Percentiles rank a stretch among this genome's conserved stretches.
These are phyloP conservation scores for Drosophila rellima DNA, from an alignment of 2,888 invertebrate genomes.

Conservation along the genomic window DNA sequence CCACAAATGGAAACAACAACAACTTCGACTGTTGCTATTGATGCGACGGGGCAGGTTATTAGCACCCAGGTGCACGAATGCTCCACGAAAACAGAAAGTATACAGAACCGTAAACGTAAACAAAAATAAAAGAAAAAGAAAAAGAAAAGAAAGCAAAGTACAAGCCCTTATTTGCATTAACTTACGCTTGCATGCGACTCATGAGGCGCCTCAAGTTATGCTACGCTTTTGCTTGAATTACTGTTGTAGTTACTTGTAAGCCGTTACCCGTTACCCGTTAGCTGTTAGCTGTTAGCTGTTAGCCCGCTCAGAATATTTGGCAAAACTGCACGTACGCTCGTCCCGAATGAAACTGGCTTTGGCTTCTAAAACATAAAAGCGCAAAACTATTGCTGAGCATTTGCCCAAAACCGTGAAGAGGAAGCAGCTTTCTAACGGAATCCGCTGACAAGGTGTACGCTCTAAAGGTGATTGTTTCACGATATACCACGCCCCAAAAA, in stretches of 20 bases:
- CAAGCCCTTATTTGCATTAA: constrained; percentile 56
- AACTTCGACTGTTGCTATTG: constrained; percentile 34
- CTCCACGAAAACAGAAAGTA: constrained; percentile 8
- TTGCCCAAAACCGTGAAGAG: constrained; percentile 34
- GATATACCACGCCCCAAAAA: constrained; percentile 28
- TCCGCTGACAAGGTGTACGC: constrained; percentile 59
- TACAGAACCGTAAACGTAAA: constrained; percentile 12
- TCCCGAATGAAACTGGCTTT: constrained; percentile 69
- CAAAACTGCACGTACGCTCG: constrained; percentile 75
- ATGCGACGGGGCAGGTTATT: constrained; percentile 46
- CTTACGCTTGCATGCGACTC: constrained; percentile 83
- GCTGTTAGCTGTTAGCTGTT: constrained; percentile 4
- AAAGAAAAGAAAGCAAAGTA: constrained; percentile 4
- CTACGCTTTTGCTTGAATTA: constrained; percentile 34
- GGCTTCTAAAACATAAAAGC: constrained; percentile 69
- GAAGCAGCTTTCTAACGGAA: constrained; percentile 42
- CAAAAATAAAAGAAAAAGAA: constrained; percentile 1
- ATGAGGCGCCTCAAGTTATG: constrained; percentile 74
- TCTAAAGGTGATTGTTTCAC: constrained; percentile 64
- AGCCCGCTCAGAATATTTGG: constrained; percentile 33
- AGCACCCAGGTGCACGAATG: constrained; percentile 61
- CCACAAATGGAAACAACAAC: neutral
- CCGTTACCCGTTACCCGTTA: constrained; percentile 6
- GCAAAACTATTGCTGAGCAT: constrained; percentile 56
- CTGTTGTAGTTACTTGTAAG: constrained; percentile 1